A percentile compares a stretch with the other conserved stretches of the same genome.
Evolutionary conservation across 1,140 invertebrate genomes (phyloP).

Genomic region (Drosophila yakuba): DNA sequence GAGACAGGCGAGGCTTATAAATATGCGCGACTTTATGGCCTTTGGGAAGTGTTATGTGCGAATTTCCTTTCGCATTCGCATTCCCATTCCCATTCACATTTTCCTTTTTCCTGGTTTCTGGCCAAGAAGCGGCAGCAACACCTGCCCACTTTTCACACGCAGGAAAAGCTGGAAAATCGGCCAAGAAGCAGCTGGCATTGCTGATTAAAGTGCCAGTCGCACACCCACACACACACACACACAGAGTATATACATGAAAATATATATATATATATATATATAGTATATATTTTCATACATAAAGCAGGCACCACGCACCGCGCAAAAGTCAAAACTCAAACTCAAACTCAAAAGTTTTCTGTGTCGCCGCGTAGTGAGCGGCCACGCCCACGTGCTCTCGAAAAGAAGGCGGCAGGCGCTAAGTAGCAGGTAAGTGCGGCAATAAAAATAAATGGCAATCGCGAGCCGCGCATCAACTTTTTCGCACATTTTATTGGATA

Average conservation of each 20-base stretch:
- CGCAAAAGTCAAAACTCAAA: constrained; percentile 55
- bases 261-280: background rate
- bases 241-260: background rate
- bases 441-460: constrained; percentile 73
- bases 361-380: constrained; percentile 8
- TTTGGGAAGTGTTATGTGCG: constrained; percentile 42
- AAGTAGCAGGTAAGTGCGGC: constrained; percentile 71
- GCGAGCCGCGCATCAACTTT: constrained; percentile 57
- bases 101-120: background rate
- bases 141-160: constrained; percentile 1
- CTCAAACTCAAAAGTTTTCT: constrained; percentile 40
- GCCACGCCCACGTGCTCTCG: constrained; percentile 19
- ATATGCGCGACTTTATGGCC: constrained; percentile 60
- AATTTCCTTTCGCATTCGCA: constrained; percentile 6
- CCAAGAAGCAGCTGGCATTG: constrained; percentile 46
- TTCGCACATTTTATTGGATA: constrained; percentile 57
- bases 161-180: constrained; percentile 8
- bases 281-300: background rate
- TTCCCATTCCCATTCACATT: background rate
- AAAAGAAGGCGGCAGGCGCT: constrained; percentile 35
- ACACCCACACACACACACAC: constrained; percentile 4
- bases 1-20: constrained; percentile 42
- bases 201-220: constrained; percentile 63
- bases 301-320: constrained; percentile 3
- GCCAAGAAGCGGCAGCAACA: constrained; percentile 2